Base-by-base conservation (phyloP, 2,888 invertebrate genomes). In the Periphyllus acericola region DNA sequence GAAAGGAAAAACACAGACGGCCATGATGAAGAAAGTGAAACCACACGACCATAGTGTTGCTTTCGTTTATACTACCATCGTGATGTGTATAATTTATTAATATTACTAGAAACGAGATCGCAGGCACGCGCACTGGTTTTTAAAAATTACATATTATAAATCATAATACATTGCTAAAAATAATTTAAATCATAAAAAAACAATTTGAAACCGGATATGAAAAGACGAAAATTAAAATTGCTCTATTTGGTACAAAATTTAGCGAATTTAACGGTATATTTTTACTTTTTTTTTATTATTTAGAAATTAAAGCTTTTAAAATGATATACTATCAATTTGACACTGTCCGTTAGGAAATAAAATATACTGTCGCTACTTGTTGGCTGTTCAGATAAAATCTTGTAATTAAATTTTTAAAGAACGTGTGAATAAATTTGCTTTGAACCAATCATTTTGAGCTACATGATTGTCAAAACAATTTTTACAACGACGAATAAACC, bases 11-110 rank as follows among this genome's bases (percentile, higher is more conserved):
- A 85, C 46, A 46, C 32, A 17, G 75, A 66, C 84, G 84, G 46
- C 84, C 76, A 40, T 75, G 83, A 60, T 68, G 68, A 85, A 85
- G 84, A 85, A 85, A 85, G 84, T 85, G 84, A 85, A 85, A 85
- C 78, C 84, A 52, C 84, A 66, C 40, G 55, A 25, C 17, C 60
- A 75, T 83, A 66, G 0, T 52, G 52, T 78, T 85, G 84, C 84
- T 85, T 85, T 85, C 84, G 84, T 85, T 85, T 85, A 85, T 85
- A 81, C 52, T 21, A 55, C 34, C 66, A 66, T 84, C 75, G 83
- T 40, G 83, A 40, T 75, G 83, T 75, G 75, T 84, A 84, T 84
- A 66, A 76, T 76, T 75, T 84, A 84, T 66, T 66, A 76, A 66
- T 83, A 83, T 60, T 75, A 29, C 29, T 83, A 83, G 74, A 83